Evolutionary conservation across 2,113 vertebrate species (phyloP).

Genomic region (Cinclus mexicanus): DNA sequence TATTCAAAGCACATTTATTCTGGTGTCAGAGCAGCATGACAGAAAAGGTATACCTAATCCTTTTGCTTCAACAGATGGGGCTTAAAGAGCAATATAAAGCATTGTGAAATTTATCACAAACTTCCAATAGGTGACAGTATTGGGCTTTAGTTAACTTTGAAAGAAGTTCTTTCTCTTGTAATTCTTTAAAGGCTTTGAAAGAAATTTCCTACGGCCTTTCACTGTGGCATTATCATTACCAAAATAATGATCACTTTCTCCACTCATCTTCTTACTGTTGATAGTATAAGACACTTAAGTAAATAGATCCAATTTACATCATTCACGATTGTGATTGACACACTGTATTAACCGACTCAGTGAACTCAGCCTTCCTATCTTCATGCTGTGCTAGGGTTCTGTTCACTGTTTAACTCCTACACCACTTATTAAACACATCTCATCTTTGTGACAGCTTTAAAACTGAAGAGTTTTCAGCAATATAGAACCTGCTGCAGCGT

Average conservation of each 20-base stretch:
- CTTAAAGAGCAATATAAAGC: not conserved
- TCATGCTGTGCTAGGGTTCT: not conserved
- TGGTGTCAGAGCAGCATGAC: not conserved
- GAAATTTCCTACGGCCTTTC: not conserved
- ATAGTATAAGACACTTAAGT: not conserved
- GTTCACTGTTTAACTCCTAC: not conserved
- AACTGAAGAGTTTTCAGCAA: not conserved
- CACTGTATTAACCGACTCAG: not conserved
- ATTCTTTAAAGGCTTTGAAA: not conserved
- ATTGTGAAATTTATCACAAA: not conserved
- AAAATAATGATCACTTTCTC: not conserved
- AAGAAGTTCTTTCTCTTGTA: not conserved
- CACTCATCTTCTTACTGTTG: not conserved
- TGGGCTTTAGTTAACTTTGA: not conserved
- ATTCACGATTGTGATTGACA: not conserved
- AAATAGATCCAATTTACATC: not conserved
- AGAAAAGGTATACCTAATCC: not conserved
- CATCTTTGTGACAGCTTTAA: not conserved
- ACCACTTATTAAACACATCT: not conserved
- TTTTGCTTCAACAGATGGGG: not conserved
- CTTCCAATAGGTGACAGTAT: slow-evolving; percentile 7
- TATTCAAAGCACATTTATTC: not conserved
- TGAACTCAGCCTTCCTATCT: not conserved
- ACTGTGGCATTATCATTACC: not conserved
- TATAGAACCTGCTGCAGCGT: not conserved